Conservation (phyloP, 2,113 vertebrate genomes). For the Noctilio leporinus region DNA sequence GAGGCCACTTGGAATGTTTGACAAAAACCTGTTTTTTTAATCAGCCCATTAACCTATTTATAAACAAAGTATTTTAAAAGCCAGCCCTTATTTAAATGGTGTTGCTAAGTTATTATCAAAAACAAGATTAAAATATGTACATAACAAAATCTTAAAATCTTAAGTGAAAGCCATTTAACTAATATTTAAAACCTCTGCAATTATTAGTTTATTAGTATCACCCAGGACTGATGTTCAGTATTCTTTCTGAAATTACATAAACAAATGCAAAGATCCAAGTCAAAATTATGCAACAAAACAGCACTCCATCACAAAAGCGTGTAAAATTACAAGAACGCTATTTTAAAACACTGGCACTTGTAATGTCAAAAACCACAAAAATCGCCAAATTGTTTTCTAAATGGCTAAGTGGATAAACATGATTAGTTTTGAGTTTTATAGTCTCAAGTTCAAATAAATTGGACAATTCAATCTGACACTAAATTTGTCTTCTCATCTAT, state of each 20-base stretch:
- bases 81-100: not conserved
- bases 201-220: slow-evolving; percentile 88
- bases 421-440: slow-evolving; percentile 78
- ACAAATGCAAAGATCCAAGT: slow-evolving; percentile 85
- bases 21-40: slow-evolving; percentile 2
- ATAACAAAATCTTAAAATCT: slow-evolving; percentile 51
- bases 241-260: slow-evolving; percentile 84
- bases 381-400: slow-evolving; percentile 81
- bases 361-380: slow-evolving; percentile 81
- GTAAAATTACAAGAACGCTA: slow-evolving; percentile 85
- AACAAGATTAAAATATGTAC: slow-evolving; percentile 15
- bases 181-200: slow-evolving; percentile 86
- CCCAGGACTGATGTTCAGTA: slow-evolving; percentile 85
- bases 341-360: slow-evolving; percentile 84
- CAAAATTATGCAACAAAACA: slow-evolving; percentile 86
- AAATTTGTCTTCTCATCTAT: slow-evolving; percentile 75
- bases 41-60: slow-evolving; percentile 42
- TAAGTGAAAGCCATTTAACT: slow-evolving; percentile 79
- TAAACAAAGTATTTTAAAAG: slow-evolving; percentile 15
- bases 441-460: slow-evolving; percentile 75
- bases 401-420: slow-evolving; percentile 79
- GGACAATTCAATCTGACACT: slow-evolving; percentile 73
- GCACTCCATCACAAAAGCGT: slow-evolving; percentile 85
- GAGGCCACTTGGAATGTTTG: not conserved
- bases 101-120: slow-evolving; percentile 33